Evolutionary conservation across 64 coral and sea anemone genomes (phyloP).

Genomic region (Trachythela sp.): DNA sequence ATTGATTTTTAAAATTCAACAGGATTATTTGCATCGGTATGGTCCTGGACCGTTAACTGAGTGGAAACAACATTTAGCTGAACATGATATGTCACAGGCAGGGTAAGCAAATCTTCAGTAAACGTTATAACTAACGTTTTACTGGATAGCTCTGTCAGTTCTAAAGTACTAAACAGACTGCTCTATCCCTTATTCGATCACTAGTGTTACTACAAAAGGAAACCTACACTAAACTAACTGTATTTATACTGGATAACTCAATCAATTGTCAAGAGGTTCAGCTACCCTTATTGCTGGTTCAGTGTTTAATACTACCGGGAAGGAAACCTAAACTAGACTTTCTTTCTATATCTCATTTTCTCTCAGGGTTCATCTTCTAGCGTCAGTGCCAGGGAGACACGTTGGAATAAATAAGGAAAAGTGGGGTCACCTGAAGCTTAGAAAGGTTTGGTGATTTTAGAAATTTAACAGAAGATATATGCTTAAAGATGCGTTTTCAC

Average conservation of each 20-base stretch:
- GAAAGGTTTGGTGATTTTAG: conserved; percentile 42
- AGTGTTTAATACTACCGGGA: too few relatives aligned
- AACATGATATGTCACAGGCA: conserved; percentile 92
- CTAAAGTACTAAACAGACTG: too few relatives aligned
- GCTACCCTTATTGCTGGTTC: too few relatives aligned
- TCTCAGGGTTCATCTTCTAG: conserved; percentile 56
- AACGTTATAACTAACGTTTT: background rate
- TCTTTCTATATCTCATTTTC: background rate
- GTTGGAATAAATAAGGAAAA: conserved; percentile 57
- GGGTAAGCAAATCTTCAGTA: conserved; percentile 31
- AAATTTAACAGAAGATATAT: background rate
- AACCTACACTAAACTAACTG: too few relatives aligned
- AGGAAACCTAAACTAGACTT: too few relatives aligned
- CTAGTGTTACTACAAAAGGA: too few relatives aligned
- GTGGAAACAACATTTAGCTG: conserved; percentile 73
- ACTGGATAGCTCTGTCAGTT: too few relatives aligned
- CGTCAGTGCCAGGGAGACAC: conserved; percentile 70
- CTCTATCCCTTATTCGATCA: too few relatives aligned
- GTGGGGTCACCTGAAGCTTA: conserved; percentile 70
- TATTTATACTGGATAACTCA: too few relatives aligned
- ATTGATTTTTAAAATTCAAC: too few relatives aligned
- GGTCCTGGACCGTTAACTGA: conserved; percentile 66
- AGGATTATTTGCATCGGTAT: conserved; percentile 88
- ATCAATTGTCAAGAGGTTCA: too few relatives aligned
- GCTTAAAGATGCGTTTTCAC: too few relatives aligned